Base-by-base conservation (phyloP, 1,140 invertebrate species). In the Mycetomoellerius zeteki region DNA sequence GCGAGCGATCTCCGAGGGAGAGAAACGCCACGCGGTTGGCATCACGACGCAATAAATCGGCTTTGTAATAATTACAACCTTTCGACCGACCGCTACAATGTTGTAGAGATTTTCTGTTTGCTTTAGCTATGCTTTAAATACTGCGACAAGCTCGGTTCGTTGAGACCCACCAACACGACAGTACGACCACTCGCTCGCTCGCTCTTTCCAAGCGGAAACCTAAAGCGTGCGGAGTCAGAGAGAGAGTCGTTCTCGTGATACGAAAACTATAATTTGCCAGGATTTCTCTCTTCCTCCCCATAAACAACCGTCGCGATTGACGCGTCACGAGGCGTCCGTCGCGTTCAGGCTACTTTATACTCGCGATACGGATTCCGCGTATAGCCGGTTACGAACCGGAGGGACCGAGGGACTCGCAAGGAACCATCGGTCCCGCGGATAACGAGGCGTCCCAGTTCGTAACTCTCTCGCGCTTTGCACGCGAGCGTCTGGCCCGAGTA, bases 261-360 rank as follows among this genome's bases (percentile, higher is more conserved):
- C 85, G 92, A 93, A 92, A 92, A 92, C 92, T 92, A 91, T 93
- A 93, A 93, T 93, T 93, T 92, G 54, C 86, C 82, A 58, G 56
- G 78, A 87, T 90, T 93, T 80, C 65, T 89, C 82, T 85, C 60
- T 82, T 69, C 73, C 37, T 86, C 77, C 19, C 24, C 80, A 37
- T 54, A 21, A 27, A 82, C 86, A 89, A 81, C 72, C 62, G 69
- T 64, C 85, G 43, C 88, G 82, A 91, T 85, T 85, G 86, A 88
- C 85, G 85, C 80, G 84, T 81, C 56, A 21, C 71, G 76, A 86
- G 56, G 69, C 77, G 37, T 43, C 30, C 64, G 73, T 27, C 21
- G 62, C 86, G 43, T 72, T 64, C 86, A 54, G 27, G 86, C 52
- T 71, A 86, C 82, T 76, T 85, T 67, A 24, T 76, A 19, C 43